Base-by-base conservation (phyloP, 2,797 vertebrate species). In the Rhinoraja longicauda region DNA sequence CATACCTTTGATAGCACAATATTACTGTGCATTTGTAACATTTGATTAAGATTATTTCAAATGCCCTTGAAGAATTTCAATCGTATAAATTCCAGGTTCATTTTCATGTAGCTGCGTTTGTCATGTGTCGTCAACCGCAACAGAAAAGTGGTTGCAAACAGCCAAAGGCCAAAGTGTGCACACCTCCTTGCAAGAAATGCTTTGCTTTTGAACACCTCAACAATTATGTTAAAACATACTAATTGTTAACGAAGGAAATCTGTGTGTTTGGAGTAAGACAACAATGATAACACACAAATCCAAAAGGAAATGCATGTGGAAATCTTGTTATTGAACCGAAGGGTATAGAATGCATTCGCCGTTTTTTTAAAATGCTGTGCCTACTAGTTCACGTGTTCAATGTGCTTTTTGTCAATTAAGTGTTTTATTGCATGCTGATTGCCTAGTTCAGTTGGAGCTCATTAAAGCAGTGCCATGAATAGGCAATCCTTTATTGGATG, bases 111-210 rank as follows among this genome's bases (percentile, higher is more conserved):
- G 98, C 98, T 97, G 95, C 97, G 97, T 97, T 97, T 97, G 97
- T 97, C 98, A 97, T 97, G 98, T 98, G 98, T 98, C 96, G 98
- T 99, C 99, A 99, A 99, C 99, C 98, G 97, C 98, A 98, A 98
- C 98, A 99, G 98, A 99, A 99, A 99, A 99, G 98, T 98, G 98
- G 98, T 97, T 95, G 97, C 98, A 98, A 98, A 98, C 98, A 98
- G 97, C 98, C 98, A 97, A 96, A 97, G 97, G 98, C 96, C 98
- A 98, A 95, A 96, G 95, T 94, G 93, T 79, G 96, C 97, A 96
- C 94, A 95, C 93, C 94, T 96, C 97, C 96, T 96, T 94, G 94
- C 95, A 97, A 97, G 97, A 97, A 98, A 99, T 97, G 97, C 94
- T 97, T 96, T 96, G 96, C 96, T 95, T 95, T 93, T 91, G 39